Evolutionary conservation across 2,797 vertebrate species (phyloP).

Genomic region (Choloepus didactylus): DNA sequence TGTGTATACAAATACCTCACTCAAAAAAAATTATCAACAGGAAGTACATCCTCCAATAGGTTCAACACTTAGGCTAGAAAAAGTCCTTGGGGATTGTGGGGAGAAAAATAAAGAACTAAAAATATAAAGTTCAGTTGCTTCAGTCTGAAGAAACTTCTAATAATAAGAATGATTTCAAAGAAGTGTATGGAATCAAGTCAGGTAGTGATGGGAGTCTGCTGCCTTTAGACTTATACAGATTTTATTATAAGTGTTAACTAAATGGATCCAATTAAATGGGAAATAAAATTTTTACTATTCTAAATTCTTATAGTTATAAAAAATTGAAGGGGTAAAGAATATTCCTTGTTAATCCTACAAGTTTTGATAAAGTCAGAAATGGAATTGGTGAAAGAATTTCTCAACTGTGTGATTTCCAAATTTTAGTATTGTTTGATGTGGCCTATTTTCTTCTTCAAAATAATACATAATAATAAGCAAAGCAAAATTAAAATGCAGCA

Average conservation of each 20-base stretch:
- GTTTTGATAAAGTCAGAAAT: slow-evolving; percentile 17
- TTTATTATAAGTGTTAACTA: background rate
- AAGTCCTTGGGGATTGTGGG: background rate
- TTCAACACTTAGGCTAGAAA: background rate
- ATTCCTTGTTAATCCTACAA: background rate
- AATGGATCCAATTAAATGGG: slow-evolving; percentile 13
- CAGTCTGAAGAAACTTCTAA: background rate
- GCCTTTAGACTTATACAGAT: background rate
- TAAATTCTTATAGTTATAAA: background rate
- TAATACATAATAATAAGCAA: background rate
- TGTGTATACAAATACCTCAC: background rate
- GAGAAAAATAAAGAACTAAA: background rate
- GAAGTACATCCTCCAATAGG: background rate
- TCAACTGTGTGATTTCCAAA: background rate
- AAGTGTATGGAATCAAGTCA: background rate
- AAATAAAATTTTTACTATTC: slow-evolving; percentile 40
- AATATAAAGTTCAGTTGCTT: background rate
- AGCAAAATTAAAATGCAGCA: background rate
- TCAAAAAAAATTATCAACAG: background rate
- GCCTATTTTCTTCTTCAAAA: background rate
- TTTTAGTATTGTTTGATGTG: background rate
- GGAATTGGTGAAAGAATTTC: slow-evolving; percentile 26
- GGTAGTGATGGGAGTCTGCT: background rate
- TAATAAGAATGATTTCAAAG: slow-evolving; percentile 32
- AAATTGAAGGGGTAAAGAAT: background rate